Evolutionary conservation across 2,113 vertebrate genomes (phyloP), one percentile per base, ranked within the genome.

Genomic region (Scortum barcoo): DNA sequence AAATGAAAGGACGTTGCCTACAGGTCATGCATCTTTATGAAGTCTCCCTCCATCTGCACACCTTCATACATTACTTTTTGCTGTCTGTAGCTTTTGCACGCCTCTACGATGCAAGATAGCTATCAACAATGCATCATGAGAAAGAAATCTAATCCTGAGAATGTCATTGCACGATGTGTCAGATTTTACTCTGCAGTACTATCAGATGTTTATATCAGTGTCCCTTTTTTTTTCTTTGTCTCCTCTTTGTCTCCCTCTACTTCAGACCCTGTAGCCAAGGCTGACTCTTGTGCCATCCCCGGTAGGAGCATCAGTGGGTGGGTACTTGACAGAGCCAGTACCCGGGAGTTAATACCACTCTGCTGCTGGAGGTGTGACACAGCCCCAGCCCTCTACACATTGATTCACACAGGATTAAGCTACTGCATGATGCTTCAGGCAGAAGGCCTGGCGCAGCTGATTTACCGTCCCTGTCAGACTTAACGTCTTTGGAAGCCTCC

Each of bases 401-500:
- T 85, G 89, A 92, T 91, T 89, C 88, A 88, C 91, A 78, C 17
- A 88, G 87, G 95, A 91, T 93, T 88, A 94, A 89, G 54, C 65
- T 75, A 90, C 91, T 86, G 72, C 86, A 46, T 87, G 94, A 91
- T 92, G 93, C 89, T 88, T 90, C 92, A 93, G 85, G 86, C 76
- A 28, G 84, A 86, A 87, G 79, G 80, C 88, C 76, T 72, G 89
- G 72, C 73, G 76, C 88, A 73, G 85, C 93, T 95, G 89, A 92
- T 89, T 93, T 90, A 63, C 92, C 26, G 73, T 76, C 84, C 82
- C 80, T 85, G 84, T 93, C 92, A 91, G 86, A 92, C 86, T 71
- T 87, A 94, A 87, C 89, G 77, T 91, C 92, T 88, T 79, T 62
- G 81, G 91, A 89, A 76, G 81, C 84, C 19, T 82, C 75, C 71